phyloP scores from a whole-genome alignment of 1,140 invertebrate species.

The Drosophila ercepeae region DNA sequence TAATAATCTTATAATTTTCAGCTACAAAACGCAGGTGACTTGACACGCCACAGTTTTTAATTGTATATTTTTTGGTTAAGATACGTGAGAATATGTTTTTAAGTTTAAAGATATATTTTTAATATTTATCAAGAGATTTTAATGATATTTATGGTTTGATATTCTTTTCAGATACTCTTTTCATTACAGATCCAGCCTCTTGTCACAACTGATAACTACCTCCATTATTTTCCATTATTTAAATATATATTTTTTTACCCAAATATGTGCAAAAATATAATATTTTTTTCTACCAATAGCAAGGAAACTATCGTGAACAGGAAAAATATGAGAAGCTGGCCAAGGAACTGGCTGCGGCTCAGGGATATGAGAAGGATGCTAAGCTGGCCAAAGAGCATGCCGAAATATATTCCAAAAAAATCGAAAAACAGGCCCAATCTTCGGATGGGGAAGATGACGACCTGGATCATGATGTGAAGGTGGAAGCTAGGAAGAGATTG shows the following conservation, averaged over 20 bases:
- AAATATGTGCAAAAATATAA: background rate
- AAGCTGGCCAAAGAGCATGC: slow-evolving; percentile 7
- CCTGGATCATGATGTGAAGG: slow-evolving; percentile 11
- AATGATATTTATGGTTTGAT: too few relatives aligned
- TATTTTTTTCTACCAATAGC: background rate
- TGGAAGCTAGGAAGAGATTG: background rate
- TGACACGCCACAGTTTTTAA: too few relatives aligned
- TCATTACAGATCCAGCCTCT: background rate
- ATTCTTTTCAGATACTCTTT: background rate
- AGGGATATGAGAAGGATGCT: background rate
- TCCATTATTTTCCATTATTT: too few relatives aligned
- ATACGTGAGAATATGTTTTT: slow-evolving; percentile 11
- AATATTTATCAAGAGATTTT: too few relatives aligned
- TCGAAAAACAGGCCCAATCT: background rate
- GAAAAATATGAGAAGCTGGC: slow-evolving; percentile 19
- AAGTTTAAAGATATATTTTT: background rate
- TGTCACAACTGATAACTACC: slow-evolving; percentile 7
- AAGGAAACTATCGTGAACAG: slow-evolving; percentile 28
- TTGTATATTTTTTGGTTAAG: background rate
- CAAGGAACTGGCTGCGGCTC: background rate
- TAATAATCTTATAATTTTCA: background rate
- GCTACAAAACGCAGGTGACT: background rate
- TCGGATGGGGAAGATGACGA: slow-evolving; percentile 29
- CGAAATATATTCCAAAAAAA: background rate
- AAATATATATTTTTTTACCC: background rate